Conservation (phyloP, 2,113 vertebrate genomes). For the Elanoides forficatus region DNA sequence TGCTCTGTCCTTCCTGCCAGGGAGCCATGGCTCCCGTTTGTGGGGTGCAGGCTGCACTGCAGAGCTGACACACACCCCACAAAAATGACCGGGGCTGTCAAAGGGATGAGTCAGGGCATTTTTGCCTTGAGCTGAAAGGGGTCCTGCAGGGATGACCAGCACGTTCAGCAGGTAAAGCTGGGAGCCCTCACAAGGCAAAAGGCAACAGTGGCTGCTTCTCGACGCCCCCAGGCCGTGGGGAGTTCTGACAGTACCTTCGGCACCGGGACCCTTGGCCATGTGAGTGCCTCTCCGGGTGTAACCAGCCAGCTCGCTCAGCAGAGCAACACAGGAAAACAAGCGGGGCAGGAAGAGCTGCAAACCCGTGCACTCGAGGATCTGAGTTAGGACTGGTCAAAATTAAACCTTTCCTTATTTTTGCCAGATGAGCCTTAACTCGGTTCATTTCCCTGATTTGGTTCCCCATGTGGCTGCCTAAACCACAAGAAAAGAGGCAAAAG, state of each 20-base stretch:
- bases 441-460: background rate
- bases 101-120: background rate
- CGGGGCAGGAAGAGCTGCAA: background rate
- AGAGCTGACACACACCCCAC: background rate
- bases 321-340: background rate
- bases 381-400: background rate
- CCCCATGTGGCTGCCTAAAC: background rate
- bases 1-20: background rate
- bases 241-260: background rate
- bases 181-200: background rate
- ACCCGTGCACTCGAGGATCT: rapidly evolving
- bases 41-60: background rate
- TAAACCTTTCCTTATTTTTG: background rate
- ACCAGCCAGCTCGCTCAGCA: background rate
- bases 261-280: rapidly evolving
- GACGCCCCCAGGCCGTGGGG: rapidly evolving
- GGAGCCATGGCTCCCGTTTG: background rate
- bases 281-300: rapidly evolving
- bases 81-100: rapidly evolving
- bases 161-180: rapidly evolving
- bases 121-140: background rate
- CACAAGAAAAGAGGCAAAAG: background rate
- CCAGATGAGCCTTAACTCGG: background rate
- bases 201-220: background rate
- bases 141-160: background rate